phyloP scores from a whole-genome alignment of 2,888 invertebrate genomes.

The Clivina fossor region DNA sequence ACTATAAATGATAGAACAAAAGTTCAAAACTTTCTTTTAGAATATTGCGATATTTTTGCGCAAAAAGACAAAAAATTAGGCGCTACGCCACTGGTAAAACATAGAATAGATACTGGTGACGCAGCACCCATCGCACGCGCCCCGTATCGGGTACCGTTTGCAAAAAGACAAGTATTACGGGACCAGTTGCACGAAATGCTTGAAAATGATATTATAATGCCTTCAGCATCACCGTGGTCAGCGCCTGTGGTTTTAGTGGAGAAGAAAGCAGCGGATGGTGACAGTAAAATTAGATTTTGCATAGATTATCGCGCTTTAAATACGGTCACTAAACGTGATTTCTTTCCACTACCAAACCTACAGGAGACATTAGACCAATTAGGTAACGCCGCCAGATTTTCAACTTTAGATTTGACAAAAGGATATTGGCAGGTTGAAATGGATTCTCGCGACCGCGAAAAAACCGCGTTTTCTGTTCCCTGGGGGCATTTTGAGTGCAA shows the following conservation, averaged over 20 bases:
- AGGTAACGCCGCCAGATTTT: slow-evolving; percentile 35
- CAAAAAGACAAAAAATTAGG: slow-evolving; percentile 22
- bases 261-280: slow-evolving; percentile 44
- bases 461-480: slow-evolving; percentile 37
- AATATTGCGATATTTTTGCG: slow-evolving; percentile 16
- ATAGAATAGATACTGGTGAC: slow-evolving; percentile 1
- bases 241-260: no score
- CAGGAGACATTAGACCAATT: slow-evolving; percentile 35
- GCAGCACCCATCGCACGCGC: slow-evolving; percentile 13
- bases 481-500: slow-evolving; percentile 43
- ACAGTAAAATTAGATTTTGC: slow-evolving; percentile 38
- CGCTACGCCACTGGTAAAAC: slow-evolving; percentile 25
- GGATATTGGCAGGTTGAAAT: slow-evolving; percentile 38
- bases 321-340: slow-evolving; percentile 37
- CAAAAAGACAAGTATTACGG: no score
- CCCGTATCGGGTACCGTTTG: slow-evolving; percentile 33
- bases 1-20: background rate
- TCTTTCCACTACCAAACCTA: slow-evolving; percentile 37
- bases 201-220: no score
- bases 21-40: slow-evolving; percentile 1
- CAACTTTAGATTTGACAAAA: slow-evolving; percentile 37
- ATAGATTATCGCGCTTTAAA: slow-evolving; percentile 44
- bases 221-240: no score
- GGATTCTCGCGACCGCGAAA: slow-evolving; percentile 34
- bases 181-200: no score